Base-by-base conservation (phyloP, 2,113 vertebrate genomes). In the Pogonocichla stellata region DNA sequence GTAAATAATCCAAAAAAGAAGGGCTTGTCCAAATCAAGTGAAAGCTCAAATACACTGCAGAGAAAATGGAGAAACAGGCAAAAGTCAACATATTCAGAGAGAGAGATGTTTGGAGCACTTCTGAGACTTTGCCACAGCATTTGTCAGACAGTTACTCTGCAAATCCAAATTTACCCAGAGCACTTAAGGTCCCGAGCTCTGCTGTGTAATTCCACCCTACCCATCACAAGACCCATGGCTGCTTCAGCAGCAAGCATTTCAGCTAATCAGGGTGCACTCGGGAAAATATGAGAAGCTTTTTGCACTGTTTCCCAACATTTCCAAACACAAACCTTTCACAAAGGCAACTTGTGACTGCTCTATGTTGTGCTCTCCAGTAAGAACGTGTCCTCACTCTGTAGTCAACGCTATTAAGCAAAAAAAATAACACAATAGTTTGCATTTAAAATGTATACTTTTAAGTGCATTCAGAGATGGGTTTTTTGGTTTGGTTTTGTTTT, bases 361-460 rank as follows among this genome's bases (percentile, higher is more conserved):
- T 47, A 19, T 7, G 2, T 40, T 38, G 24, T 58, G 10, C 71
- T 95, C 93, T 90, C 75, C 60, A 67, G 26, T 14, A 64, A 64
- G 58, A 81, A 57, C 1, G 13, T 47, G 70, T 83, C 93, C 72
- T 69, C 57, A 60, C 16, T 33, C 54, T 50, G 4, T 2, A 86
- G 61, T 50, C 67, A 96, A 86, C 96, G 50, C 14, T 69, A 58
- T 19, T 70, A 65, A 31, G 47, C 20, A 22, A 51, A 48, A 45
- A 74, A 78, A 86, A 64, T 0, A 62, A 33, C 28, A 20, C 45
- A 86, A 9, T 36, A 26, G 26, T 72, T 94, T 92, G 38, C 72
- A 86, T 88, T 96, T 88, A 36, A 83, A 96, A 93, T 60, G 10
- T 72, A 48, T 80, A 20, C 19, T 88, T 94, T 95, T 47, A 90